phyloP scores from a whole-genome alignment of 2,113 vertebrate genomes.

The Perognathus longimembris region DNA sequence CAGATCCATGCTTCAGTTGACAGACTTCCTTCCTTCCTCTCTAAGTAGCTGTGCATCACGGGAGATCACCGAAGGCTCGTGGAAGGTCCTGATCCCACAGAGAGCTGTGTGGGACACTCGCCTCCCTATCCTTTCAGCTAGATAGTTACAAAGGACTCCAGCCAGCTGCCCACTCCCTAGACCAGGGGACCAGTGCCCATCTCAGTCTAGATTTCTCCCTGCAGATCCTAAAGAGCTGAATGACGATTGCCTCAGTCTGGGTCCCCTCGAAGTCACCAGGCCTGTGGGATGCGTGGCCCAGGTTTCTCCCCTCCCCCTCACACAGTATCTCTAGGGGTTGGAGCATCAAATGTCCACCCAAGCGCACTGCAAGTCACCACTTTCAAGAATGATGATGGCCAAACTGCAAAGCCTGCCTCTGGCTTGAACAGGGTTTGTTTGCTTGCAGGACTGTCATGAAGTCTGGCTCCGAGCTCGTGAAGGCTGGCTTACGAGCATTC shows the following conservation, averaged over 20 bases:
- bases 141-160: not conserved
- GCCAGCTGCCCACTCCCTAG: not conserved
- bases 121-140: not conserved
- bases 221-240: not conserved
- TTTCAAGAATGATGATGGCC: not conserved
- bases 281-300: not conserved
- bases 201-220: not conserved
- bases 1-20: not conserved
- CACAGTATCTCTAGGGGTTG: fast-evolving
- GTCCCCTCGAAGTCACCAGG: too few species aligned
- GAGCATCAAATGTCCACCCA: not conserved
- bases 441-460: conserved; percentile 97
- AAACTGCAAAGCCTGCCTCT: not conserved
- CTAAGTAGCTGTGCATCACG: not conserved
- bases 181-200: not conserved
- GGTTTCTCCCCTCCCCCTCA: not conserved
- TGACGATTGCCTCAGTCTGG: not conserved
- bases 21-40: not conserved
- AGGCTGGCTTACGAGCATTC: conserved; percentile 94
- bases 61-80: not conserved
- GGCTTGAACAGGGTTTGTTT: conserved; percentile 22
- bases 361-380: not conserved
- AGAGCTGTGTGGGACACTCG: not conserved
- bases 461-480: conserved; percentile 96
- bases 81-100: not conserved